Evolutionary conservation across 2,888 invertebrate species (phyloP).

Genomic region (Cryptosula pallasiana): DNA sequence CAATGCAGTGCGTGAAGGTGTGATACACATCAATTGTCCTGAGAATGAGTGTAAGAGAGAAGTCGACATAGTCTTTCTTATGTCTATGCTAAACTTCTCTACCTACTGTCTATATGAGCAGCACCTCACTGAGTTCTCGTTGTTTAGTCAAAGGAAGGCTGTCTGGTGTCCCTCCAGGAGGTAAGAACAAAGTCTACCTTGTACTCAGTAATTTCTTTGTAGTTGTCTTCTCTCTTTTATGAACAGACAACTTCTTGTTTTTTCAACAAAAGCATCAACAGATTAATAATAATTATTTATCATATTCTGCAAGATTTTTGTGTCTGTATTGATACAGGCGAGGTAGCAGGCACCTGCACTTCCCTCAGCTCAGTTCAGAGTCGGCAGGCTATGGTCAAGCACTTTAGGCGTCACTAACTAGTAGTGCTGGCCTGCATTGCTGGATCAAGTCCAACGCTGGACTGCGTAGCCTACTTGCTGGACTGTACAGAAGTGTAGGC

Average conservation of each 20-base stretch:
- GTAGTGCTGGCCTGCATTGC: too few relatives aligned
- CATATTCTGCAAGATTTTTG: too few relatives aligned
- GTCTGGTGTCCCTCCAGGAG: neutral
- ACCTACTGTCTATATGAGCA: slow-evolving; percentile 3
- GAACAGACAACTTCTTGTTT: neutral
- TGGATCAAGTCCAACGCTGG: too few relatives aligned
- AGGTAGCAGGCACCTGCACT: too few relatives aligned
- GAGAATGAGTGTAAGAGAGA: slow-evolving; percentile 25
- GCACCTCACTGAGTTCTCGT: slow-evolving; percentile 13
- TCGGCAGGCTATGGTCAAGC: too few relatives aligned
- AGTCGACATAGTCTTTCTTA: slow-evolving; percentile 26
- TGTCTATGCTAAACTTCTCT: slow-evolving; percentile 24
- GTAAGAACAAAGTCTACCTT: too few relatives aligned
- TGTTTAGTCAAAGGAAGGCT: neutral
- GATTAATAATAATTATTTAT: neutral
- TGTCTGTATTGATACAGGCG: too few relatives aligned
- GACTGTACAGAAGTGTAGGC: too few relatives aligned
- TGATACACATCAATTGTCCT: slow-evolving; percentile 12
- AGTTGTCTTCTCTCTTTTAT: neutral
- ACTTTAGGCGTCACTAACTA: too few relatives aligned
- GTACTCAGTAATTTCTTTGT: neutral
- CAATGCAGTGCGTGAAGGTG: neutral
- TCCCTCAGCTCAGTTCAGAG: too few relatives aligned
- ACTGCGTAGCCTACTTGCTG: too few relatives aligned
- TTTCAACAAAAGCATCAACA: too few relatives aligned